These are phyloP conservation scores for human (Homo sapiens) DNA, from an alignment of 2,113 vertebrate genomes.

Conservation along the genomic window GRCh38 chr15:91879001-91879500, in stretches of 20 bases:
- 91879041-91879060: background rate
- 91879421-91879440: conserved; percentile 55
- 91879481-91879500: background rate
- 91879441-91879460: conserved; percentile 50
- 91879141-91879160: background rate
- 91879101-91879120: background rate
- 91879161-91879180: background rate
- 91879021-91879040: background rate
- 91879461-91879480: background rate
- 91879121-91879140: background rate
- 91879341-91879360: conserved; percentile 72
- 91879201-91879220: conserved; percentile 54
- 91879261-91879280: background rate
- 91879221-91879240: background rate
- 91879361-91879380: conserved; percentile 70
- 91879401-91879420: conserved; percentile 47
- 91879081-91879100: too few species aligned
- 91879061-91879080: background rate
- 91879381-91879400: conserved; percentile 50
- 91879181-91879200: conserved; percentile 20
- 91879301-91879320: background rate
- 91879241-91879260: background rate
- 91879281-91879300: conserved; percentile 42
- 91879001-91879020: accelerated
- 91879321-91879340: conserved; percentile 64